Conservation (phyloP, 2,888 invertebrate genomes). For the Andrena marginata region DNA sequence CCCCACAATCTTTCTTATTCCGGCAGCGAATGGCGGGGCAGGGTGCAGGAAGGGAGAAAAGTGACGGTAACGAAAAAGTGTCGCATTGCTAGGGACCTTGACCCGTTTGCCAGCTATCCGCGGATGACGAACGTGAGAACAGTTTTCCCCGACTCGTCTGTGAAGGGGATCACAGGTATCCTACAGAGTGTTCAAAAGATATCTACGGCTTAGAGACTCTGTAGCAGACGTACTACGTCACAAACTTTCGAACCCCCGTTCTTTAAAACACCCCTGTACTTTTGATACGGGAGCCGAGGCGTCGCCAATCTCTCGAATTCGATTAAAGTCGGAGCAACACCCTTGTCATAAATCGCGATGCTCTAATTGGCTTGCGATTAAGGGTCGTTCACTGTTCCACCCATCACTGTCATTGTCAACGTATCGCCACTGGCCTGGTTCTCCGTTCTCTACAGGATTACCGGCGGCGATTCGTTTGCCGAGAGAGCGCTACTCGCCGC, state of each 20-base stretch:
- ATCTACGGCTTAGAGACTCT: not conserved
- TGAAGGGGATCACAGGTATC: too few relatives aligned
- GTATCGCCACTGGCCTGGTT: slow-evolving; percentile 55
- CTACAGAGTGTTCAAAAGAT: too few relatives aligned
- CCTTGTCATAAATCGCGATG: slow-evolving; percentile 44
- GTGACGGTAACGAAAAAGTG: slow-evolving; percentile 33
- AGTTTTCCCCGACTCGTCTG: not conserved
- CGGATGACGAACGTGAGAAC: not conserved
- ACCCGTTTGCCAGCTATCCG: slow-evolving; percentile 34
- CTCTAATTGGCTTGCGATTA: slow-evolving; percentile 79
- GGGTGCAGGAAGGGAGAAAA: slow-evolving; percentile 8
- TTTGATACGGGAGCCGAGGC: not conserved
- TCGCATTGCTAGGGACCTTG: slow-evolving; percentile 45
- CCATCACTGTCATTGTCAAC: slow-evolving; percentile 72
- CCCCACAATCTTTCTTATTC: slow-evolving; percentile 64
- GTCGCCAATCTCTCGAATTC: slow-evolving; percentile 33
- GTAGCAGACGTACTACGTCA: not conserved
- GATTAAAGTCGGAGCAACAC: slow-evolving; percentile 62
- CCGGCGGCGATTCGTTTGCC: slow-evolving; percentile 1
- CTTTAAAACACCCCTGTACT: slow-evolving; percentile 1
- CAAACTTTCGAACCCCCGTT: not conserved
- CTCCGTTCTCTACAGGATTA: slow-evolving; percentile 33
- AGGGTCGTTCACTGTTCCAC: slow-evolving; percentile 63
- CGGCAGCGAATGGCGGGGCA: slow-evolving; percentile 10
- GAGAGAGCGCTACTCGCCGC: slow-evolving; percentile 6